Base-by-base conservation (phyloP, 2,797 vertebrate species). In the Catamblyrhynchus diadema region DNA sequence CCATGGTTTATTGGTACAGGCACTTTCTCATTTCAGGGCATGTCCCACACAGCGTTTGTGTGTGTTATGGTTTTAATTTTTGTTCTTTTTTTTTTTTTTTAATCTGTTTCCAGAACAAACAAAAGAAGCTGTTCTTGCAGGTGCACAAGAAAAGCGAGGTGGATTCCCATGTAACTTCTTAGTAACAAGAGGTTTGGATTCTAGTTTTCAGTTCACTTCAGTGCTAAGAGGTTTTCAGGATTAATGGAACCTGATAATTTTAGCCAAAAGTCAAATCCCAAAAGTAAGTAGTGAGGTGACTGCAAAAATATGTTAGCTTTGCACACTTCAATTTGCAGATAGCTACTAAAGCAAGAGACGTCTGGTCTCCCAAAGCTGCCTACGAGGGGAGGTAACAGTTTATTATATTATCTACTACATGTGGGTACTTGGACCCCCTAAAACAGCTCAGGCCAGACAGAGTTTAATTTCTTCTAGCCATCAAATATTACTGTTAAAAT, bases 361-460 rank as follows among this genome's bases (percentile, higher is more conserved):
- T 89, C 86, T 94, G 86, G 81, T 79, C 83, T 95, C 71, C 67
- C 56, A 82, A 70, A 89, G 60, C 71, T 89, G 71, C 64, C 57
- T 60, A 8, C 1, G 22, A 51, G 18, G 25, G 41, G 41, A 91
- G 71, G 84, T 60, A 92, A 80, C 56, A 59, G 69, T 13, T 69
- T 71, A 12, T 73, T 93, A 8, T 27, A 33, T 84, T 93, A 70
- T 74, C 94, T 87, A 32, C 54, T 86, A 30, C 56, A 21, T 37
- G 56, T 62, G 79, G 84, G 86, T 84, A 56, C 53, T 82, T 48
- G 51, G 85, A 91, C 13, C 41, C 32, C 15, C 25, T 18, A 33
- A 91, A 84, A 82, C 48, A 87, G n/a, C 44, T 84, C 3, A 0
- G 56, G 60, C 44, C 71, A 73, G 73, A 21, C 71, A 85, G 88